Evolutionary conservation across 1,140 invertebrate genomes (phyloP), one percentile per base, ranked within the genome.

Genomic region (Agrilus planipennis): DNA sequence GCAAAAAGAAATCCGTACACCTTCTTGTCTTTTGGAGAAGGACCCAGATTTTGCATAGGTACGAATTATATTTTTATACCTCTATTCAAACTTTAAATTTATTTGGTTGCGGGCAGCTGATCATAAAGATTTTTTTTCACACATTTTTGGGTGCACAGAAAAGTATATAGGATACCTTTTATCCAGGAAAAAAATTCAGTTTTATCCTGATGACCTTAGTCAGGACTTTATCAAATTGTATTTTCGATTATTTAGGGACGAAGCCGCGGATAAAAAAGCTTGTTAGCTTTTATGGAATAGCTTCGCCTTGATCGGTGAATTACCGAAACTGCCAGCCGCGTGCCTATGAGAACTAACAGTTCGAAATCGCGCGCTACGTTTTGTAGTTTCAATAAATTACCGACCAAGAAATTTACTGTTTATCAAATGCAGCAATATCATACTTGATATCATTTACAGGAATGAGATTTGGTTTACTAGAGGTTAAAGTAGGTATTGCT

Each of bases 41-140:
- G 84, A 7, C 77, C 79, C 1, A 69, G 81, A 29, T 79, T 74
- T 55, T 87, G 83, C 54, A 84, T 86, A 47, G 83, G 81, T 75
- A 65, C 58, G 22, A 21, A 23, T 31, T 29, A 3, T 39, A 51
- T 65, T 61, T 39, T 6, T 34, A 60, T 4, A 63, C 59, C 34
- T 59, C 51, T 52, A 57, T 59, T 29, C 16, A 9, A 11, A 11
- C 7, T 17, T 14, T 7, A 39, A 39, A 5, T 35, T 25, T n/a
- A 25, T 25, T 25, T 25, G 23, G n/a, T 25, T 25, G 6, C 23
- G 14, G 14, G 7, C 15, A 31, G 7, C 6, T 7, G 6, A 9
- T 31, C 15, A 7, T 18, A 10, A 23, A 23, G 20, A 15, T 25
- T 32, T 5, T 11, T 38, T 55, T 53, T 10, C 42, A 65, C 62